Base-by-base conservation (phyloP, 2,797 vertebrate genomes). In the Bradypodion ventrale region DNA sequence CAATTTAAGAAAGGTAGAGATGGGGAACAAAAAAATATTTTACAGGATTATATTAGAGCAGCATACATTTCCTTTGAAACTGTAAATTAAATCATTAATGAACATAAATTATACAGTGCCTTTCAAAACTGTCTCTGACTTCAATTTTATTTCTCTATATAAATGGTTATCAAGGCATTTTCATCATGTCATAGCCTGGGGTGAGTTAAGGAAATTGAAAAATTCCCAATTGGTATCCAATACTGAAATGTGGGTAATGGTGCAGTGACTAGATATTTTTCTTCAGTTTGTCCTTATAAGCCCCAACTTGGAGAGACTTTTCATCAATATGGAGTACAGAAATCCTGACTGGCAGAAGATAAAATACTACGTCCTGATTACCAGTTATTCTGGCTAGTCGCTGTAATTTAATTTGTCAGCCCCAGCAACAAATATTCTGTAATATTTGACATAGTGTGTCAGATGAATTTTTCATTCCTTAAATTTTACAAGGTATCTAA, bases 261-360 rank as follows among this genome's bases (percentile, higher is more conserved):
- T 90, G 83, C 49, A 74, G 72, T 29, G 35, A 56, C 23, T 32
- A 13, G 46, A 75, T 75, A 37, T 75, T 69, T 35, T 75, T 80
- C 65, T 86, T 70, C 65, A 69, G 49, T 88, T 89, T 78, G 44
- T 65, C 70, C 73, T 88, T 87, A 90, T 90, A 91, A 89, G 73
- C 68, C 75, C 42, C 46, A 66, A 80, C 75, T 83, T 46, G 78
- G 85, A 88, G 89, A 27, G 89, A 90, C 69, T 4, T 89, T 82
- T 89, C 86, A 90, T 75, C 87, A 85, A 83, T 65, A 83, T 75
- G 86, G 74, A 80, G 69, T 74, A 59, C 70, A 46, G 46, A 91
- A 68, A 69, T n/a, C 81, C 82, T 81, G 82, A 87, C 89, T 83
- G 66, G 27, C 46, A 91, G 82, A 86, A 0, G 19, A 85, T n/a